Conservation (phyloP, 1,140 invertebrate genomes). For the Yoshiicerus persimilis region DNA sequence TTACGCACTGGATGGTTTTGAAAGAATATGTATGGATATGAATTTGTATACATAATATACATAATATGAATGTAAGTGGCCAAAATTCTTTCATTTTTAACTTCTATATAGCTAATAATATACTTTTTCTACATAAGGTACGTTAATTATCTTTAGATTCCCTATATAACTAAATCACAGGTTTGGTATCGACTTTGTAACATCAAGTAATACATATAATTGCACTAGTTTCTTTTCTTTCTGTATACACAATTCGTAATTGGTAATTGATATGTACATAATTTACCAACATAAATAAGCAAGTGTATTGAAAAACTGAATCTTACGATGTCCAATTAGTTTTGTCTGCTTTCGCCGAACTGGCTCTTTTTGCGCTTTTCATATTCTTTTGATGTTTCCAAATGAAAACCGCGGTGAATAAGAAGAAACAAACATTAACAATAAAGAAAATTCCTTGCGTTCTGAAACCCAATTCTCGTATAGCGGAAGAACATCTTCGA, state of each 20-base stretch:
- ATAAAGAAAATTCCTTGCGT: constrained; percentile 28
- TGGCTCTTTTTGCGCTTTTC: not conserved
- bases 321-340: constrained; percentile 31
- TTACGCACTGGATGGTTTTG: no score
- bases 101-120: no score
- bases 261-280: not conserved
- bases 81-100: no score
- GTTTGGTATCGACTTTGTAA: no score
- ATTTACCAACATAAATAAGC: not conserved
- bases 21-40: no score
- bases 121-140: no score
- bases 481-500: constrained; percentile 30
- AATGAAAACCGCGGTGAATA: constrained; percentile 17
- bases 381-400: constrained; percentile 23
- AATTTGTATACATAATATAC: no score
- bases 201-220: no score
- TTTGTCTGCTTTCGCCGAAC: not conserved
- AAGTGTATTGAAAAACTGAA: not conserved
- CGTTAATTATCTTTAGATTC: no score
- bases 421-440: constrained; percentile 7
- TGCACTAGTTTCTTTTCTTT: no score
- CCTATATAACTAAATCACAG: no score
- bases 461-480: constrained; percentile 28
- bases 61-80: no score
- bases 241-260: not conserved